Percentiles rank a stretch among this genome's conserved stretches.
Conservation (phyloP, 2,797 vertebrate species). For the Petrocephalus sullivani region DNA sequence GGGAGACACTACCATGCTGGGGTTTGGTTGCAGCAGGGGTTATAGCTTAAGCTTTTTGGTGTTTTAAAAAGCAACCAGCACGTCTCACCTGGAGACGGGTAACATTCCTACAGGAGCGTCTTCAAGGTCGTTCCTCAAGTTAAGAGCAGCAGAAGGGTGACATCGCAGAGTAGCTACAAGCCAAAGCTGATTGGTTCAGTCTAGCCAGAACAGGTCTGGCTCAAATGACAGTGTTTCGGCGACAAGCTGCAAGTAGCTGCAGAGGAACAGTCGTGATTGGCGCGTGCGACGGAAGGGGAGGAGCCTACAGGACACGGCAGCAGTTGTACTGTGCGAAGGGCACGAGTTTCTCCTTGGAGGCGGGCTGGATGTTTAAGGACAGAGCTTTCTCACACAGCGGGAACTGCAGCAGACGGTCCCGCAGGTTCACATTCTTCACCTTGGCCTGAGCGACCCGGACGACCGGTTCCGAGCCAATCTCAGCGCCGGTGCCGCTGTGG, state of each 20-base stretch:
- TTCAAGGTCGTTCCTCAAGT: slow-evolving; percentile 19
- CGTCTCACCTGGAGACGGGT: slow-evolving; percentile 21
- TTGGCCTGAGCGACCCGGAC: slow-evolving; percentile 60
- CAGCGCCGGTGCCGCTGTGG: slow-evolving; percentile 18
- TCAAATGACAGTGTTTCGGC: background rate
- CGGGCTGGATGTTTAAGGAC: slow-evolving; percentile 72
- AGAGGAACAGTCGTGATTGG: background rate
- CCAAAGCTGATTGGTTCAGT: background rate
- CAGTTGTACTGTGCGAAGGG: slow-evolving; percentile 85
- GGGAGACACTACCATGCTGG: slow-evolving; percentile 20
- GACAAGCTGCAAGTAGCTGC: background rate
- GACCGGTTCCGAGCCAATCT: slow-evolving; percentile 27
- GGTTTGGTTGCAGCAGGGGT: background rate
- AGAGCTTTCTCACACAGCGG: slow-evolving; percentile 82
- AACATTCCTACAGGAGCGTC: slow-evolving; percentile 28
- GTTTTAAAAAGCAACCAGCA: slow-evolving; percentile 22
- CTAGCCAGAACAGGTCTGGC: background rate
- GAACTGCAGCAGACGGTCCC: slow-evolving; percentile 77
- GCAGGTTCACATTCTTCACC: slow-evolving; percentile 67
- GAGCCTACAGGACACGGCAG: slow-evolving; percentile 73
- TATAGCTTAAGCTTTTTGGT: slow-evolving; percentile 30
- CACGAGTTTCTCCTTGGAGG: slow-evolving; percentile 76
- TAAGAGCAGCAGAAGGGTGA: slow-evolving; percentile 5
- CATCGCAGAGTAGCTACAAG: background rate
- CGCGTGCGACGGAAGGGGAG: background rate